These are phyloP conservation scores for Tromatobia lineatoria DNA, from an alignment of 2,888 invertebrate genomes.

Conservation along the genomic window DNA sequence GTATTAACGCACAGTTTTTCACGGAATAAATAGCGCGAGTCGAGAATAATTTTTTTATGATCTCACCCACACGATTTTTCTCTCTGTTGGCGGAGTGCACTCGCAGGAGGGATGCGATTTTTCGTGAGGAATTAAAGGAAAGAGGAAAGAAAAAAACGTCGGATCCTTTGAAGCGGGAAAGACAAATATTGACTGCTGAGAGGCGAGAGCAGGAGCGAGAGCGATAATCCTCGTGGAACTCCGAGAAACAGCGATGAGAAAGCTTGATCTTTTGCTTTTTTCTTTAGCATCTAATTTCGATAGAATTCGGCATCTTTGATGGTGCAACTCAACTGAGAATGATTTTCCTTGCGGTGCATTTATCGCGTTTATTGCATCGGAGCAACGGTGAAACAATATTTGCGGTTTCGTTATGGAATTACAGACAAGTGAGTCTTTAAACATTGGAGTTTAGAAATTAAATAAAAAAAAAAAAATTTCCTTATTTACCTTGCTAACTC, in stretches of 20 bases:
- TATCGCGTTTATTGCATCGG: too few species aligned
- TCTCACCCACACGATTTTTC: not conserved
- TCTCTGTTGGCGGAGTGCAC: not conserved
- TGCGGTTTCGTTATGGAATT: constrained; percentile 68
- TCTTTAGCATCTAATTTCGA: constrained; percentile 54
- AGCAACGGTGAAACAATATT: constrained; percentile 71
- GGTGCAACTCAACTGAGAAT: constrained; percentile 7
- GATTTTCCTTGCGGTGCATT: constrained; percentile 21
- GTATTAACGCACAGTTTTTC: constrained; percentile 35
- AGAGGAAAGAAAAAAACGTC: constrained; percentile 54
- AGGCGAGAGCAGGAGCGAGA: constrained; percentile 67
- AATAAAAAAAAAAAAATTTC: not conserved
- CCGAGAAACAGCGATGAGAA: constrained; percentile 50
- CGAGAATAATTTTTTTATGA: constrained; percentile 29
- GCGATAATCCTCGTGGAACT: constrained; percentile 73
- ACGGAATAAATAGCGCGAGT: not conserved
- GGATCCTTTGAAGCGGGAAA: constrained; percentile 65
- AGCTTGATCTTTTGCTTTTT: constrained; percentile 61
- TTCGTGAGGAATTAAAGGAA: constrained; percentile 59
- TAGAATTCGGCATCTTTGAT: constrained; percentile 76
- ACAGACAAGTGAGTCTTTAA: constrained; percentile 35
- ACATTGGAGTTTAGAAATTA: not conserved
- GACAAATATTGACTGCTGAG: constrained; percentile 75
- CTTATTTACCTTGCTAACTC: too few species aligned
- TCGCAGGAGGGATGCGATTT: constrained; percentile 47